Evolutionary conservation across 2,888 invertebrate species (phyloP).

Genomic region (Philereme vetulata): DNA sequence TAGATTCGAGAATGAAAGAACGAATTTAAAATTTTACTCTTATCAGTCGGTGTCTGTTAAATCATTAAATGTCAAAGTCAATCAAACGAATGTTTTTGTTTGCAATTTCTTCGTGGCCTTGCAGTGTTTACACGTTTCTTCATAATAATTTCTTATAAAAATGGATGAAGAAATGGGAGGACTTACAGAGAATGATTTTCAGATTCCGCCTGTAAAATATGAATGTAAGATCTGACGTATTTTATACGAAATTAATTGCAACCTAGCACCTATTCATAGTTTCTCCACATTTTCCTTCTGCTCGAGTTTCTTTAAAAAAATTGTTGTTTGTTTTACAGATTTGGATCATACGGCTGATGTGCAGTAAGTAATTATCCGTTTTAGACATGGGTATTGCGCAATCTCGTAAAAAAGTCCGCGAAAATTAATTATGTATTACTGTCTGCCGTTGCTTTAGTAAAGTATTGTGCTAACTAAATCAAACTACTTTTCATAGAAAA

Average conservation of each 20-base stretch:
- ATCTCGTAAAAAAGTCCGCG: not conserved
- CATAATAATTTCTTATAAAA: constrained; percentile 11
- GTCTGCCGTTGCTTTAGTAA: not conserved
- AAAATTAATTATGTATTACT: not conserved
- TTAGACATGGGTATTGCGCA: not conserved
- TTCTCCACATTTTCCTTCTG: constrained; percentile 24
- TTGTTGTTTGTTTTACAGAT: constrained; percentile 83
- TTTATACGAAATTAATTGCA: not conserved
- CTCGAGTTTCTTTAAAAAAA: not conserved
- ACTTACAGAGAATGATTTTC: constrained; percentile 85
- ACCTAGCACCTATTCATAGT: not conserved
- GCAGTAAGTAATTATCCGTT: constrained; percentile 88
- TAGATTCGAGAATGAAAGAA: too few species aligned
- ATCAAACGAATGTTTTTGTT: not conserved
- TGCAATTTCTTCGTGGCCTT: not conserved
- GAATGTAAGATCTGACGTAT: constrained; percentile 84
- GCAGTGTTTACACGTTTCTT: not conserved
- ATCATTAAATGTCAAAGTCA: too few species aligned
- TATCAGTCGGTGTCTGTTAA: too few species aligned
- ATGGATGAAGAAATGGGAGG: constrained; percentile 79
- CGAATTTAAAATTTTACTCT: too few species aligned
- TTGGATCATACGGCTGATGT: constrained; percentile 99
- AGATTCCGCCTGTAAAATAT: constrained; percentile 88
- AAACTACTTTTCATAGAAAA: too few species aligned
- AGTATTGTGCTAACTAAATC: too few species aligned